Percentiles rank a stretch among this genome's conserved stretches.
phyloP scores from a whole-genome alignment of 2,797 vertebrate genomes.

The Urophycis tenuis region DNA sequence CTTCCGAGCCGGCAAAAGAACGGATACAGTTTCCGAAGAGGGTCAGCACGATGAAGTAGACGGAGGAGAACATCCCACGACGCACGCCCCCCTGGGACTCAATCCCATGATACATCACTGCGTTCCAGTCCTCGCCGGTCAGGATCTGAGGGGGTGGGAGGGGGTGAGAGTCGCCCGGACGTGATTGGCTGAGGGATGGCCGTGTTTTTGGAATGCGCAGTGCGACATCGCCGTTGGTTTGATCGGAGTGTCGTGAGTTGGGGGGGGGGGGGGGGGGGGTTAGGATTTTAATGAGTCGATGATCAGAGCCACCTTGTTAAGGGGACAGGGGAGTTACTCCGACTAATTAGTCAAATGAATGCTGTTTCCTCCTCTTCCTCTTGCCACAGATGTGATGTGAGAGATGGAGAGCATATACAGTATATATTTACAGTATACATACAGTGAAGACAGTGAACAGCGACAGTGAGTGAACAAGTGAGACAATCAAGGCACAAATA shows the following conservation, averaged over 20 bases:
- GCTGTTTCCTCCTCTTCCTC: slow-evolving; percentile 23
- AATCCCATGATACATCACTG: slow-evolving; percentile 95
- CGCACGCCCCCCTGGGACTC: slow-evolving; percentile 90
- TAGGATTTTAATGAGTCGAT: slow-evolving; percentile 45
- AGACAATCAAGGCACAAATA: background rate
- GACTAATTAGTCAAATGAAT: slow-evolving; percentile 43
- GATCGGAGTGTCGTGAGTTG: slow-evolving; percentile 34
- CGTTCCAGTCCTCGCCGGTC: slow-evolving; percentile 97
- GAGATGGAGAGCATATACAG: background rate
- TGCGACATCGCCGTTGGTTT: slow-evolving; percentile 31
- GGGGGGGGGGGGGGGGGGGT: too few relatives aligned
- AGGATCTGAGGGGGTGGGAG: slow-evolving; percentile 74
- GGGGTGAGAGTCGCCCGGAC: background rate
- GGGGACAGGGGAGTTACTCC: slow-evolving; percentile 35
- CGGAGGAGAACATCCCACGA: slow-evolving; percentile 89
- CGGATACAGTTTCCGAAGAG: slow-evolving; percentile 99
- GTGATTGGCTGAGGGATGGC: background rate
- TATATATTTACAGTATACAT: background rate
- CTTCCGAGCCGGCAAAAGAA: slow-evolving; percentile 30
- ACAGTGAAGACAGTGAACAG: background rate
- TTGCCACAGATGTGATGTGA: background rate
- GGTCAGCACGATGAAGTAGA: slow-evolving; percentile 95
- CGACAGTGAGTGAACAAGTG: background rate
- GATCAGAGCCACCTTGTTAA: slow-evolving; percentile 40
- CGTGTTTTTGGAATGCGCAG: background rate